Base-by-base conservation (phyloP, 1,140 invertebrate species). In the Drosophila oshimai region DNA sequence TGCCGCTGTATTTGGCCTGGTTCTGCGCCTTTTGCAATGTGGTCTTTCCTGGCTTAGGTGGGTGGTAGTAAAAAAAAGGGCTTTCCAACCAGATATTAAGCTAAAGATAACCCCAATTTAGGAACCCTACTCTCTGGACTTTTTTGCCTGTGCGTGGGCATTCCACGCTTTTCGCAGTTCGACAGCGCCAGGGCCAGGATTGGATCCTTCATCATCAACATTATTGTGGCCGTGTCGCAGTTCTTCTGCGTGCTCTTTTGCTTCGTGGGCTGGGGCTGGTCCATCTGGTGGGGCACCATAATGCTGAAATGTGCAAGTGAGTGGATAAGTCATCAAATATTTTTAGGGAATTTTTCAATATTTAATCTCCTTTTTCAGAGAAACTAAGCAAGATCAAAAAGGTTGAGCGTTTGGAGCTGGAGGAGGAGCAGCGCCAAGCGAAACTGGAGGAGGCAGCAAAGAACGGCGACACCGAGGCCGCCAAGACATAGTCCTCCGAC, bases 191-290 rank as follows among this genome's bases (percentile, higher is more conserved):
- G 93, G 70, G 94, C 94, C 22, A 92, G 96, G 67, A 92, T 97
- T 36, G 95, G 93, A 24, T 92, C 96, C 4, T 94, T 97, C 62
- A 93, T 96, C 54, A 95, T 98, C 22, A 96, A 98, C 92, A 90
- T 96, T 10, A 92, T 97, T 65, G 96, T 98, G 29, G 97, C 97
- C 0, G 92, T 95, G 15, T 94, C 95, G 26, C 98, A 99, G 91
- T 92, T 97, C 44, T 98, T 98, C 91, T 98, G 97, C 3, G 95
- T 98, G n/a, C 93, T 98, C 17, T 98, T 99, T 91, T 95, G 97
- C 64, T 93, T 98, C 5, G 97, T 99, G 22, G 98, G 98, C 3
- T 99, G 98, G 98, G 97, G 98, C 64, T 99, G 98, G 98, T 98
- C 97, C 24, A 95, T 99, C 47, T 98, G 97, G 93, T 99, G 98